Base-by-base conservation (phyloP, 2,888 invertebrate species). In the Eilema sororculum region DNA sequence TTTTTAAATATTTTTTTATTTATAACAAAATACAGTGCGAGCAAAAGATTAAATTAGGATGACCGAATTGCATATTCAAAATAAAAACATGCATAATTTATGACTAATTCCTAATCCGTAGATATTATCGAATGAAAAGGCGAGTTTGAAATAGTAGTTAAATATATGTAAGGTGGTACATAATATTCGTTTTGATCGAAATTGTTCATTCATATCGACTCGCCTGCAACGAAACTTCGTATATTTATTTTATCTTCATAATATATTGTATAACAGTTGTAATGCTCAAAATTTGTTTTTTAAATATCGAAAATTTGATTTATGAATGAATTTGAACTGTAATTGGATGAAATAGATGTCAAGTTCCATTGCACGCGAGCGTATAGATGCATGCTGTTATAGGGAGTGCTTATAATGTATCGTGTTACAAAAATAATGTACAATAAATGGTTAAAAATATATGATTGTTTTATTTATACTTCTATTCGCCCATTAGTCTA, bases 391-490 rank as follows among this genome's bases (percentile, higher is more conserved):
- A 89, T 90, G 89, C 85, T 90, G 91, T 90, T 91, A 88, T 86
- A 88, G 86, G 84, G 82, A 89, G 88, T 87, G 93, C 93, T 93
- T 93, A 87, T 85, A 89, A 84, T 89, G 89, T 92, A 92, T 90
- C 88, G 89, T 91, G 92, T 94, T 93, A 93, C 86, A 90, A 88
- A 89, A 89, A 88, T 86, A 82, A 92, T 93, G 91, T 94, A 94
- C 89, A 94, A 93, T 94, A 94, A 93, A 93, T 84, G 83, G 86
- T 87, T 86, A 91, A 87, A 84, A 77, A 80, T 25, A 41, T 71
- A 65, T 74, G 2, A 3, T 60, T 60, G 63, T 80, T 78, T 83
- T 76, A 60, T 73, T 66, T 71, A 37, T 3, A 13, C 12, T 41
- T 13, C 3, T 41, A 16, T 16, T 41, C 41, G 16, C 16, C 0